Conservation (phyloP, 2,797 vertebrate species). For the Remorina albescens region DNA sequence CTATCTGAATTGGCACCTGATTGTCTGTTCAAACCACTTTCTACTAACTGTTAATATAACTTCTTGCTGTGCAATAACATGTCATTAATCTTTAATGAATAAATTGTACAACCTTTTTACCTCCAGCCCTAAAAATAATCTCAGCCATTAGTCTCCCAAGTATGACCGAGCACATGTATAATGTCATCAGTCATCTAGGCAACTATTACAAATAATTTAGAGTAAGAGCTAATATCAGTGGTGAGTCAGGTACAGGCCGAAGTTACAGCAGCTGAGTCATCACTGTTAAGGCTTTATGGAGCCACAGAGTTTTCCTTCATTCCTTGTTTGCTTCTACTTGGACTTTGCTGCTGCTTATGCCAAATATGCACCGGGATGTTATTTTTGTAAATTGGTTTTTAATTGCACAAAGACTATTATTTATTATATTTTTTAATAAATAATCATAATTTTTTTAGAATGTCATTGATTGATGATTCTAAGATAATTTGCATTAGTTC, state of each 20-base stretch:
- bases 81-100: neutral
- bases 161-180: neutral
- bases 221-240: neutral
- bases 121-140: neutral
- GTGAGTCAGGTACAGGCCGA: conserved; percentile 23
- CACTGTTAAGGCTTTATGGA: neutral
- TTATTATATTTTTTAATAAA: no score
- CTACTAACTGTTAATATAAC: neutral
- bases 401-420: no score
- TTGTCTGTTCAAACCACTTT: neutral
- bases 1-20: neutral
- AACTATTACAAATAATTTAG: conserved; percentile 4
- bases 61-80: neutral
- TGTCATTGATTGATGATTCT: no score
- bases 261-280: conserved; percentile 20
- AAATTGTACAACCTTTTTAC: neutral
- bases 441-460: no score
- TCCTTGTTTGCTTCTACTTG: neutral
- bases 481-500: no score
- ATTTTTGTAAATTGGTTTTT: no score
- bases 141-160: neutral
- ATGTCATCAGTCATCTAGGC: conserved; percentile 15
- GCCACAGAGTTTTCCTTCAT: neutral
- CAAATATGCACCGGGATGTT: no score
- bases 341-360: no score